These are phyloP conservation scores for Selene dorsalis DNA, from an alignment of 2,797 vertebrate genomes.

Conservation along the genomic window DNA sequence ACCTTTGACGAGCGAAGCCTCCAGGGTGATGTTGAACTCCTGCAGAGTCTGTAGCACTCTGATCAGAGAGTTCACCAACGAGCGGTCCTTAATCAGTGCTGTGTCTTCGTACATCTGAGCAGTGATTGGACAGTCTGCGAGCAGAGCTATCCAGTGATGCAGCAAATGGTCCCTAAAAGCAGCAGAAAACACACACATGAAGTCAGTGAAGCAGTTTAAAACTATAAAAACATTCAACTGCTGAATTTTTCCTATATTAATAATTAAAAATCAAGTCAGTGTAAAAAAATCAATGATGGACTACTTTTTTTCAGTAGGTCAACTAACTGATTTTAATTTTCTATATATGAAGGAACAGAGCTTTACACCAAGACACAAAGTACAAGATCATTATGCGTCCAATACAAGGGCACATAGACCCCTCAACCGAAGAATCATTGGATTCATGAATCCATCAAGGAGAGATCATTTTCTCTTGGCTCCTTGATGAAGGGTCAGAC, in stretches of 20 bases:
- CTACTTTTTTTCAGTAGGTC: neutral
- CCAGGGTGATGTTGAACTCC: constrained; percentile 99
- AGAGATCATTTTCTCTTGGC: constrained; percentile 23
- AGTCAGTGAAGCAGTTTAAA: constrained; percentile 8
- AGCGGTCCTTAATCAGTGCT: constrained; percentile 96
- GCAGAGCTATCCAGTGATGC: constrained; percentile 98
- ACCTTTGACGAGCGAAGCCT: constrained; percentile 97
- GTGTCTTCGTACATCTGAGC: constrained; percentile 98
- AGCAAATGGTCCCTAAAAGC: constrained; percentile 93
- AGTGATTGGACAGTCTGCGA: constrained; percentile 97
- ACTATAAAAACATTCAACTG: neutral
- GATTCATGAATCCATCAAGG: constrained; percentile 26
- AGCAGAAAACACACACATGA: constrained; percentile 5
- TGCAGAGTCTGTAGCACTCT: constrained; percentile 98
- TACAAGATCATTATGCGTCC: neutral
- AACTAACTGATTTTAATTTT: neutral
- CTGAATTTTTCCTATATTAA: neutral
- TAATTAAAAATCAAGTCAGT: neutral
- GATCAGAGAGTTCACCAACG: constrained; percentile 97
- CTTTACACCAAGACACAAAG: neutral
- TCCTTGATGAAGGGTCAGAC: constrained; percentile 5
- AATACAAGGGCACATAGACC: neutral
- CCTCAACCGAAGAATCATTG: constrained; percentile 11
- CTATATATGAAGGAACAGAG: neutral
- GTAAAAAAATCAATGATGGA: neutral